Base-by-base conservation (phyloP, 2,888 invertebrate genomes). In the Nemotelus pantherinus region DNA sequence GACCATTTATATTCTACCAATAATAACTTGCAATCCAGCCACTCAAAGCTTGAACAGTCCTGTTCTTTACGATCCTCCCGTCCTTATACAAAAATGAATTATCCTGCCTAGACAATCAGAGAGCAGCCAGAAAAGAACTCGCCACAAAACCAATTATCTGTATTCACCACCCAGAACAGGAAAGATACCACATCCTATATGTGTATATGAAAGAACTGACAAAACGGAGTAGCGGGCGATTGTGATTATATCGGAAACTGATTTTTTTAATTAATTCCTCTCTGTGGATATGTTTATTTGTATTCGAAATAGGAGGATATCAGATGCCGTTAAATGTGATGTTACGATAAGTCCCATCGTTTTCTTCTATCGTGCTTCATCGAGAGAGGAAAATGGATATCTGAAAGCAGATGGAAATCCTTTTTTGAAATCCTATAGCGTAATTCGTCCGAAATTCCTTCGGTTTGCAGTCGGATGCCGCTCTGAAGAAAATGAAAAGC, bases 191-290 rank as follows among this genome's bases (percentile, higher is more conserved):
- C 53, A 70, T 53, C 47, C 55, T 70, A 44, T 70, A 44, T 9
- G 53, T 55, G 55, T 3, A 44, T n/a, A n/a, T n/a, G n/a, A 55
- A 43, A 41, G 3, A 41, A 41, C 41, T 9, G 25, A 1, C 1
- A 55, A 43, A 10, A 2, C 25, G 25, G 25, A 25, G 25, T 25
- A 25, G 25, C 25, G 43, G 10, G 53, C 43, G 70, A 50, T 58
- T 72, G 72, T 58, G 72, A 58, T 72, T 58, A 47, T 58, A 72
- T 48, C 72, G 72, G 60, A 72, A 72, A 57, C 60, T 50, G 74
- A 60, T 63, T 74, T 48, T 58, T 74, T 74, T 74, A 74, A 74
- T 74, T 74, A 74, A 74, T 74, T 74, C 63, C 74, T 63, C 63
- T 74, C 74, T 48, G 41, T 74, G 60, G 60, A 74, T 74, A 60